Evolutionary conservation across 2,113 vertebrate genomes (phyloP), one percentile per base, ranked within the genome.

Genomic region (Taxidea taxus): DNA sequence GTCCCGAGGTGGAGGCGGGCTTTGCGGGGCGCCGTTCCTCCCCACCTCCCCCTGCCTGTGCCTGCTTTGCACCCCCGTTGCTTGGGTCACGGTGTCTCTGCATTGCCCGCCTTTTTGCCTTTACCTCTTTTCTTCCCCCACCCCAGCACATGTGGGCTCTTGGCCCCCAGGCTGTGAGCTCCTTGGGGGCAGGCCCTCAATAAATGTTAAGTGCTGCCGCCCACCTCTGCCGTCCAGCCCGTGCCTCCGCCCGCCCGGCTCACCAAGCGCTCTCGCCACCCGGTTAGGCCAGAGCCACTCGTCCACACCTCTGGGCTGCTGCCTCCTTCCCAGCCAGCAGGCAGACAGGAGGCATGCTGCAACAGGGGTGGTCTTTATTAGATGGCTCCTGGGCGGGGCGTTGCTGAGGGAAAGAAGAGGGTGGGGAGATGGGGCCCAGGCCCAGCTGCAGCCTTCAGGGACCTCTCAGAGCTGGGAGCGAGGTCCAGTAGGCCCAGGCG

Each of bases 151-250:
- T 72, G 49, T 21, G 42, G 95, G 96, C 47, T 88, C 91, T 95
- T 10, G 6, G 83, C 83, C 95, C 80, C 81, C 80, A 97, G 94
- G 96, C 94, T 95, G 91, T 97, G 95, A 90, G 90, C 97, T 97
- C 97, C 96, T 81, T 78, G 95, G 96, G 97, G 97, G 97, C 95
- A 96, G 96, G 94, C 90, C 97, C 96, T 97, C 94, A 98, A 98
- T 98, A 98, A 98, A 98, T n/a, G 94, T 92, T 58, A 93, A 47
- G 87, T 97, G 95, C 97, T 95, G 92, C 96, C 72, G 96, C 97
- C 93, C 68, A 87, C 97, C 85, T 92, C 68, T 60, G 96, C 97
- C 13, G 75, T 97, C 74, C 12, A 23, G 80, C 94, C 92, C 0
- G 1, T 72, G 93, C 97, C 95, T 97, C 95, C 58, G 72, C 88